Conservation (phyloP, 2,888 invertebrate species). For the Sthenelais limicola region DNA sequence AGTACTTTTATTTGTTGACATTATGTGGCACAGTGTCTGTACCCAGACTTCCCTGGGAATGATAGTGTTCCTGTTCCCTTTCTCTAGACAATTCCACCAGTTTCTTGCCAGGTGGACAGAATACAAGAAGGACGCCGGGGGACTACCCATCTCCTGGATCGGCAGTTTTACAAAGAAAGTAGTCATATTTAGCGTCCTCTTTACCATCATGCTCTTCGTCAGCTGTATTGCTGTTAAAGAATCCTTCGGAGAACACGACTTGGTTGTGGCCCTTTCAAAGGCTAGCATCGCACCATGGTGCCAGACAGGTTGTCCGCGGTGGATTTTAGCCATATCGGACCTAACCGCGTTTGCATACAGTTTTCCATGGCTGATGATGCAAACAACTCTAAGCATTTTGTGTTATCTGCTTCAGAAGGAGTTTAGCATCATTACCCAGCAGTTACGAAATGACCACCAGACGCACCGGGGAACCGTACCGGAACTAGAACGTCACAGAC, state of each 20-base stretch:
- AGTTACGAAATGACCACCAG: conserved; percentile 25
- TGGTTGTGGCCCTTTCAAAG: conserved; percentile 27
- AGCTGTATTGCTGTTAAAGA: conserved; percentile 26
- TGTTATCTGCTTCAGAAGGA: conserved; percentile 34
- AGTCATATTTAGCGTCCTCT: conserved; percentile 29
- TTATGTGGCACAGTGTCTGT: conserved; percentile 35
- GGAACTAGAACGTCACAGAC: conserved; percentile 23
- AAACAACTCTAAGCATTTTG: conserved; percentile 29
- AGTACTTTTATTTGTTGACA: conserved; percentile 22
- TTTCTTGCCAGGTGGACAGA: conserved; percentile 32
- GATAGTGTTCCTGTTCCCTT: conserved; percentile 31
- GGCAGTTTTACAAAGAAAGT: conserved; percentile 10
- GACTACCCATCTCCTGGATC: conserved; percentile 20
- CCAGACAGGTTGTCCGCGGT: conserved; percentile 29
- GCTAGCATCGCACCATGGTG: conserved; percentile 33
- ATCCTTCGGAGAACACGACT: conserved; percentile 32
- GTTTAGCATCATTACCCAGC: conserved; percentile 28
- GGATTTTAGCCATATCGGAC: conserved; percentile 32
- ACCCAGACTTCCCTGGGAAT: conserved; percentile 31
- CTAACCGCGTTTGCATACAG: conserved; percentile 27
- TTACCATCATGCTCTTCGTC: conserved; percentile 26
- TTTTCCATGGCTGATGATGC: conserved; percentile 34
- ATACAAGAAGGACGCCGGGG: conserved; percentile 32
- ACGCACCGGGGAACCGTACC: conserved; percentile 27
- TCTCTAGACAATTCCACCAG: conserved; percentile 34